Evolutionary conservation across 2,113 vertebrate genomes (phyloP), one percentile per base, ranked within the genome.

Genomic region (Poeciliopsis turrubarensis): DNA sequence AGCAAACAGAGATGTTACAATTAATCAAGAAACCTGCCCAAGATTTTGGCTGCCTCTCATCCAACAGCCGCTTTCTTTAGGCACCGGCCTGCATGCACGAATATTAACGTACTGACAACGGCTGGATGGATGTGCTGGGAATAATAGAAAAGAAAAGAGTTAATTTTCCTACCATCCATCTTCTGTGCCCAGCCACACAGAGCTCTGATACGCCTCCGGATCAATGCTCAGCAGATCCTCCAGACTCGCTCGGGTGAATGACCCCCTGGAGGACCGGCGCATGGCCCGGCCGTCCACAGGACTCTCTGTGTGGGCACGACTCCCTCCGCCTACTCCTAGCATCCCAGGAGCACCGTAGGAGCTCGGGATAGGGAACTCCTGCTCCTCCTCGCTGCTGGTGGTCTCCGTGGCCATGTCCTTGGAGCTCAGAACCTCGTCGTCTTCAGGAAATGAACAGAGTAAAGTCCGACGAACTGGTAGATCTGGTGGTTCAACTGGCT

Each of bases 141-240:
- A 57, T n/a, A 57, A 11, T 6, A 5, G 12, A 10, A 4, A 17
- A 26, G 4, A 19, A 6, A 44, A 41, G 5, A 14, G n/a, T 41
- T 44, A 1, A 2, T 15, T 26, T 27, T 22, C 15, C 27, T 83
- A 99, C 98, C 98, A 99, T 89, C 98, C 98, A 0, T 99, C 98
- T 91, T 99, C 98, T 0, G 98, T 99, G 81, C 98, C 98, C 79
- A 99, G 92, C 98, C 98, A 99, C 94, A 99, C 96, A 1, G 98
- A 99, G 92, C 97, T 98, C 93, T 99, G 97, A 51, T 97, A 96
- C 82, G 97, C 98, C 78, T 99, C 98, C 0, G 97, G 97, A 89
- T 98, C 97, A 0, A 97, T 94, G 60, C 95, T 99, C 80, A 99
- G 95, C 71, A 99, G 95, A 84, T 99, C 97, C 81, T 99, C 98